These are phyloP conservation scores for Scrobipalpa costella DNA, from an alignment of 2,888 invertebrate genomes.

Conservation along the genomic window DNA sequence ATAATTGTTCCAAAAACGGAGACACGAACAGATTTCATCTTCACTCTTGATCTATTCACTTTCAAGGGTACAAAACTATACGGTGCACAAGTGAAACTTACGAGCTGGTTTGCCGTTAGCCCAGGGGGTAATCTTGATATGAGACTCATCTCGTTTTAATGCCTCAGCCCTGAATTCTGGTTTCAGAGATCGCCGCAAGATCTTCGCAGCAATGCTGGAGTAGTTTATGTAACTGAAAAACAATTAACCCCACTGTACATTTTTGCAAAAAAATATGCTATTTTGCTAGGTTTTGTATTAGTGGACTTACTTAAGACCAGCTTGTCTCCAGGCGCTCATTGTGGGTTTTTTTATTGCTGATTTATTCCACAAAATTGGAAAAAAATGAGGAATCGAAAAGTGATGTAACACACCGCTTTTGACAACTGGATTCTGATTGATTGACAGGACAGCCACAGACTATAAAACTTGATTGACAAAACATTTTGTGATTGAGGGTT, in stretches of 20 bases:
- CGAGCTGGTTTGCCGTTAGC: conserved; percentile 92
- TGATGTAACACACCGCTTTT: conserved; percentile 49
- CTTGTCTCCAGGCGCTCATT: conserved; percentile 92
- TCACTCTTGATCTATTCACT: too few relatives aligned
- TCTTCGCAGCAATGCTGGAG: conserved; percentile 94
- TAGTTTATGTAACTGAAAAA: conserved; percentile 94
- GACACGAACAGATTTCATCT: not conserved
- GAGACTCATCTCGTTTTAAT: conserved; percentile 86
- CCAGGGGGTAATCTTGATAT: conserved; percentile 93
- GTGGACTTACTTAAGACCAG: conserved; percentile 89
- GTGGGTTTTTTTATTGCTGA: conserved; percentile 38
- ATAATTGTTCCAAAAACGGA: too few relatives aligned
- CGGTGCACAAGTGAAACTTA: conserved; percentile 75
- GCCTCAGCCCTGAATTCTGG: conserved; percentile 87
- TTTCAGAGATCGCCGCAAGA: conserved; percentile 91
- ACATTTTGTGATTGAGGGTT: not conserved
- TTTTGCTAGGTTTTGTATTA: not conserved
- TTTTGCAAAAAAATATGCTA: not conserved
- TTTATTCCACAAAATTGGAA: conserved; percentile 35
- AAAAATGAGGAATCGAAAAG: conserved; percentile 35
- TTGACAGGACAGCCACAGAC: not conserved
- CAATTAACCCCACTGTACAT: conserved; percentile 13
- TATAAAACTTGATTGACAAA: not conserved
- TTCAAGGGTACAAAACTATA: not conserved
- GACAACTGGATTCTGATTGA: not conserved